A percentile compares a stretch with the other conserved stretches of the same genome.
Conservation (phyloP, 2,888 invertebrate species). For the Drosophila pseudotalamancana region DNA sequence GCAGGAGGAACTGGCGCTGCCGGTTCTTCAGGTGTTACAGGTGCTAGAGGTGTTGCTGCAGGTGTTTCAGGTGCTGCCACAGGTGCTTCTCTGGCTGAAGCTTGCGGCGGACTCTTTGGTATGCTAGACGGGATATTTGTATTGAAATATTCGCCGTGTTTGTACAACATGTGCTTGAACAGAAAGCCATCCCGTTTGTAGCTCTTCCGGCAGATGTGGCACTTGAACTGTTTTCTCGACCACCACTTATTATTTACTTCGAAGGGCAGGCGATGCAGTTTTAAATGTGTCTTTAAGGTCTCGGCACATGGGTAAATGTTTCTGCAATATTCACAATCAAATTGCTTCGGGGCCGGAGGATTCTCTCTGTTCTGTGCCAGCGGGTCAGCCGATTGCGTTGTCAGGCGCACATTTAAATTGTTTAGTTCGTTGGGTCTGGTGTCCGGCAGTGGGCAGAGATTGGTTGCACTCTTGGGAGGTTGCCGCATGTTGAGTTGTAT, state of each 20-base stretch:
- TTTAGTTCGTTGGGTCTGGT: not conserved
- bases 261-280: not conserved
- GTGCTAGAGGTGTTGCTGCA: not conserved
- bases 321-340: not conserved
- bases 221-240: conserved; percentile 2
- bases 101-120: not conserved
- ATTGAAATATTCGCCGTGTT: conserved; percentile 22
- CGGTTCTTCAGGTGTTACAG: too few species aligned
- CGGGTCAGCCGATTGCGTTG: not conserved
- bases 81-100: not conserved
- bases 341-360: too few species aligned
- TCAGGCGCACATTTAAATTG: too few species aligned
- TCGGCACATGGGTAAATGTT: not conserved
- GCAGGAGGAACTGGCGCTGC: not conserved
- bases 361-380: not conserved
- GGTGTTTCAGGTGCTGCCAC: not conserved
- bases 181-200: conserved; percentile 24
- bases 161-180: conserved; percentile 27
- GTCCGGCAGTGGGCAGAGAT: not conserved
- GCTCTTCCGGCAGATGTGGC: conserved; percentile 34
- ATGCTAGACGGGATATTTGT: not conserved
- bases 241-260: not conserved
- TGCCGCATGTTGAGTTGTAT: not conserved
- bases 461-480: too few species aligned
- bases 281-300: not conserved